Percentiles rank a stretch among this genome's conserved stretches.
phyloP scores from a whole-genome alignment of 2,888 invertebrate species.

The Dryobota labecula region DNA sequence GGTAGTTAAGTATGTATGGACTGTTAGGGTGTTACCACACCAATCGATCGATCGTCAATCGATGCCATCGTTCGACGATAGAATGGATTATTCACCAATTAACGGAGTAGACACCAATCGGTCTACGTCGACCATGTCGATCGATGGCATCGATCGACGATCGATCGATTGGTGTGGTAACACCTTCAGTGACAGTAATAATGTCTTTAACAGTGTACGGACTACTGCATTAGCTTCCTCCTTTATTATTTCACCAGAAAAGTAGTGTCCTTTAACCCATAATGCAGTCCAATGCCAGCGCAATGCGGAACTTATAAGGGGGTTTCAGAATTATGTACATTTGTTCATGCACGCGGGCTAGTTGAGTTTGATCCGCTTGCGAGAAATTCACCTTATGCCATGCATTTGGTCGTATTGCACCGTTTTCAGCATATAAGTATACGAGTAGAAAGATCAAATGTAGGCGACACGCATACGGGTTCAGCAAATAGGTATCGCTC shows the following conservation, averaged over 20 bases:
- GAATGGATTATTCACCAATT: too few relatives aligned
- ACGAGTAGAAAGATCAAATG: background rate
- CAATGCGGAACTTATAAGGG: background rate
- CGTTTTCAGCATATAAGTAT: background rate
- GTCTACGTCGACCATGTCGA: too few relatives aligned
- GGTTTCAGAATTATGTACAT: slow-evolving; percentile 1
- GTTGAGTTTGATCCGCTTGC: background rate
- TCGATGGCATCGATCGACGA: too few relatives aligned
- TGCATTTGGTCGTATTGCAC: background rate
- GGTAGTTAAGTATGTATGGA: too few relatives aligned
- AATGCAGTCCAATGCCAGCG: background rate
- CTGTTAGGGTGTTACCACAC: too few relatives aligned
- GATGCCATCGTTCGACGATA: too few relatives aligned
- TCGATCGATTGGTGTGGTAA: too few relatives aligned
- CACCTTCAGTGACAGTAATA: background rate
- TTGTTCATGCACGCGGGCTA: slow-evolving; percentile 1
- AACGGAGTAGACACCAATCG: too few relatives aligned
- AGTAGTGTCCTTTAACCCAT: too few relatives aligned
- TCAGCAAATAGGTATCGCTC: background rate
- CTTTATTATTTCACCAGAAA: background rate
- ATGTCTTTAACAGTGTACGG: too few relatives aligned
- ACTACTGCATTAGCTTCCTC: background rate
- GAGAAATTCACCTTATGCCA: slow-evolving; percentile 7
- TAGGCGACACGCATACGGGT: slow-evolving; percentile 16
- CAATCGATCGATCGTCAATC: too few relatives aligned